Base-by-base conservation (phyloP, 2,113 vertebrate species). In the Morone saxatilis region DNA sequence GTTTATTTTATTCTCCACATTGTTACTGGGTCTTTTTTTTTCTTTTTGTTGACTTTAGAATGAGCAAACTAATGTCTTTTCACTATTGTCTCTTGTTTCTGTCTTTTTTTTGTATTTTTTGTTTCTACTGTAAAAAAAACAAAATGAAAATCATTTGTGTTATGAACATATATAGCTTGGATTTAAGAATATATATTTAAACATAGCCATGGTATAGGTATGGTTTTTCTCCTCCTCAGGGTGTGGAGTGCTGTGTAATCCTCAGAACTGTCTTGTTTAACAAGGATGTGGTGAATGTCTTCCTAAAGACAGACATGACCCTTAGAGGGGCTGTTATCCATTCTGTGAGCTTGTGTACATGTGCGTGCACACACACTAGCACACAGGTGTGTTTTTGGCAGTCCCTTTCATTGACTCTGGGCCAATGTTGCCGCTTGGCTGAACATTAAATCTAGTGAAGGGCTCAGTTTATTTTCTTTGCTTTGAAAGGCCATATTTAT, bases 401-500 rank as follows among this genome's bases (percentile, higher is more conserved):
- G 1, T 63, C 70, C 66, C 45, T 13, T 43, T 16, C 71, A 54
- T 76, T 81, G 85, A 87, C 75, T 79, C 57, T 1, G 71, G 51
- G 78, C 82, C 88, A 88, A 7, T 65, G 78, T 86, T 75, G 78
- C 84, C 2, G 84, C 86, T 86, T 66, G 75, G 71, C 77, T 83
- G 84, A 89, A 80, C 88, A 85, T 92, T 91, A 91, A 91, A 92
- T 92, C 92, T 76, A 60, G 74, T 77, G 80, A 85, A 88, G 76
- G 83, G 81, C 66, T 60, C 78, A 88, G 81, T 89, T 91, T 88
- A 89, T 89, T 90, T 91, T 84, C 76, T 85, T 83, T 84, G 72
- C 83, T 91, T 83, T 90, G 85, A 87, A 79, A 90, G 87, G 84
- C 81, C 48, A 47, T 88, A 89, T 93, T 91, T 89, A 91, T 92